Base-by-base conservation (phyloP, 2,888 invertebrate species). In the Drosophila niveifrons region DNA sequence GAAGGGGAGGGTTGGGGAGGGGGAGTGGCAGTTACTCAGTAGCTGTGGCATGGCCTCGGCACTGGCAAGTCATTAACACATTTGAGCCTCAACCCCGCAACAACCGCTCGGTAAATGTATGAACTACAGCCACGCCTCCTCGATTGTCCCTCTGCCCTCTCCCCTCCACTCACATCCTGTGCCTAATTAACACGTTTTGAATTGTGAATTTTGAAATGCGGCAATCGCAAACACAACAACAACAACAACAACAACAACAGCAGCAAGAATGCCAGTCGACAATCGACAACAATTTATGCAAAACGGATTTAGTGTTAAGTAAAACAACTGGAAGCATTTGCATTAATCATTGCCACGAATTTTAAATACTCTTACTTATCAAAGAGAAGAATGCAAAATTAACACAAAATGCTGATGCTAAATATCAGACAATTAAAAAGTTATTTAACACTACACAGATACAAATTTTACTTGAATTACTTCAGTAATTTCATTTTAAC, bases 161-260 rank as follows among this genome's bases (percentile, higher is more conserved):
- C 51, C 47, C 48, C 59, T n/a, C n/a, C 61, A 23, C 79, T 62
- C 64, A 80, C 72, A 50, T 70, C 78, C 66, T 59, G 63, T 63
- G 86, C 88, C 90, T 86, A 86, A 86, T 86, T 86, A 86, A 86
- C 86, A 86, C 86, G 79, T 88, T 88, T 86, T 86, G 88, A 86
- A 86, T 86, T 86, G 86, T 89, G 86, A 86, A 89, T 86, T 89
- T 89, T 83, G 86, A 82, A 82, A 82, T 87, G 87, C 66, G 72
- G 29, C 72, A 53, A 39, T 39, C 39, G 39, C 13, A 39, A 39
- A 39, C 3, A 31, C 31, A 39, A 39, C 61, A 77, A 80, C 34
- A 65, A 44, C 10, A 58, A 34, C 9, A 44, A 29, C 28, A 51
- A 15, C 6, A 50, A 23, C 15, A 15, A 44, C 34, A 53, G 55